Conservation (phyloP, 1,140 invertebrate genomes). For the Bombus pascuorum region DNA sequence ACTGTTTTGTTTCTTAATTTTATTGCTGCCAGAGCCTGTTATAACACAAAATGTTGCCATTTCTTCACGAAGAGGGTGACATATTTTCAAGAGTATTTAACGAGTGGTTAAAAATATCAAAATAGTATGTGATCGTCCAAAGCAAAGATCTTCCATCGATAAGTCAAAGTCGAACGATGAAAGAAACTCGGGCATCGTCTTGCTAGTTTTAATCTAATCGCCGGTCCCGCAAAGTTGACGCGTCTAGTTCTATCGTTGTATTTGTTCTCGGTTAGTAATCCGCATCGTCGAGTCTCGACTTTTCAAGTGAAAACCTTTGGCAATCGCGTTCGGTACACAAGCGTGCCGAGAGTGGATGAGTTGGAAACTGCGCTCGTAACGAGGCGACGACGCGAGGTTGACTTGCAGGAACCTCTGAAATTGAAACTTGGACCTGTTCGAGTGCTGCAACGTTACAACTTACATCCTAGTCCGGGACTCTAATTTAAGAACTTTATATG, state of each 20-base stretch:
- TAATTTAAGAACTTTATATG: constrained; percentile 21
- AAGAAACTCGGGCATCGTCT: neutral
- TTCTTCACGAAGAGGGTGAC: too few species aligned
- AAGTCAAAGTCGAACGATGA: too few species aligned
- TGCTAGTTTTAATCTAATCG: neutral
- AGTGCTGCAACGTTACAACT: neutral
- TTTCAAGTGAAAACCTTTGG: constrained; percentile 12
- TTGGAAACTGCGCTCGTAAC: constrained; percentile 25
- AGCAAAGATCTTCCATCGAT: neutral
- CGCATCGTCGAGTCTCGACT: constrained; percentile 5
- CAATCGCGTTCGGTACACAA: constrained; percentile 25
- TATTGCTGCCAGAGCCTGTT: too few species aligned
- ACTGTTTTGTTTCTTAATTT: too few species aligned
- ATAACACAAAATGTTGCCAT: too few species aligned
- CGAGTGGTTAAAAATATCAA: too few species aligned
- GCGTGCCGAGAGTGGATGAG: neutral
- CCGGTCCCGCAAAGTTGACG: neutral
- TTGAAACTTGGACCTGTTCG: constrained; percentile 35
- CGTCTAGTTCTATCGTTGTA: neutral
- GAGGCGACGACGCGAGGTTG: constrained; percentile 16
- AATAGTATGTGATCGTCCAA: too few species aligned
- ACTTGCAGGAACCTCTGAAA: neutral
- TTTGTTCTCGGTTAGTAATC: constrained; percentile 8
- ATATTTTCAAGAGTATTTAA: too few species aligned
- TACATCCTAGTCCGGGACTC: neutral